These are phyloP conservation scores for Emydura subglobosa DNA, from an alignment of 2,113 vertebrate genomes.

Conservation along the genomic window DNA sequence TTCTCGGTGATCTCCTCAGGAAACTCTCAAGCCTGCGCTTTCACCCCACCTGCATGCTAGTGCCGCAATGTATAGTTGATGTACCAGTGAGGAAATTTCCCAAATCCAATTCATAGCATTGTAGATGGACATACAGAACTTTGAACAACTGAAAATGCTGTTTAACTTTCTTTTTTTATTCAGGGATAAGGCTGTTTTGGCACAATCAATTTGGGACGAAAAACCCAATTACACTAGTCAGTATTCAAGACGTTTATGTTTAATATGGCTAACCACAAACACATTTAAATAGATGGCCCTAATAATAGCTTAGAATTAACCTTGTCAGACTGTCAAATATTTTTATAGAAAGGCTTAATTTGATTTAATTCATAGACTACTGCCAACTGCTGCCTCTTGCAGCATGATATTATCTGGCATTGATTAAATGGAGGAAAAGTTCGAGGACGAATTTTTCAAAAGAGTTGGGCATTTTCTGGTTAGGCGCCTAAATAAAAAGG, in stretches of 20 bases:
- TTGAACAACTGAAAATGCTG: background rate
- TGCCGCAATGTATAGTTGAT: background rate
- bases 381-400: background rate
- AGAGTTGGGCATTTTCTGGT: background rate
- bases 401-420: background rate
- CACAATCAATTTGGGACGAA: background rate
- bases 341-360: background rate
- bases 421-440: background rate
- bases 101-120: accelerated
- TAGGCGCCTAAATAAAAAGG: background rate
- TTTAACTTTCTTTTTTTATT: background rate
- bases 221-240: background rate
- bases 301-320: background rate
- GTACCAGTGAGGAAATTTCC: background rate
- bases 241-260: background rate
- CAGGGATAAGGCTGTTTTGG: background rate
- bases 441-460: background rate
- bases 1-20: background rate
- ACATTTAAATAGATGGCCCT: background rate
- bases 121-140: background rate
- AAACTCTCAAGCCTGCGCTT: background rate
- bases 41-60: background rate
- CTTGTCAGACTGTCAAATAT: background rate
- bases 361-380: background rate
- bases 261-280: background rate